A percentile compares a stretch with the other conserved stretches of the same genome.
Evolutionary conservation across 2,113 vertebrate species (phyloP).

Genomic region (Athene noctua): DNA sequence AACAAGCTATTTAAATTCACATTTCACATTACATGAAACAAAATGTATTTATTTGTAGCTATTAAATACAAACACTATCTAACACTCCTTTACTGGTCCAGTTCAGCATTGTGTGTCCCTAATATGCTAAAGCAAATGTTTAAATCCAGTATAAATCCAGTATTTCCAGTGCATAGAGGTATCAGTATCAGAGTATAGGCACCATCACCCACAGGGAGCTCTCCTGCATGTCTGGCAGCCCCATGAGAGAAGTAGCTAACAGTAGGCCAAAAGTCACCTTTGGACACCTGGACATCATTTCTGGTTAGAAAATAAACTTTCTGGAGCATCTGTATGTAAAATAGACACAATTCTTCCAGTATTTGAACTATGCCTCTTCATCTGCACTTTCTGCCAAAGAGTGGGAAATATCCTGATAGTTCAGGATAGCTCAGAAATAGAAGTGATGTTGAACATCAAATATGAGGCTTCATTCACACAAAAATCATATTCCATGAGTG

Average conservation of each 20-base stretch:
- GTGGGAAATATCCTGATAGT: not conserved
- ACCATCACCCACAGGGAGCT: not conserved
- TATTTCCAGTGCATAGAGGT: not conserved
- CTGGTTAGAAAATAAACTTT: not conserved
- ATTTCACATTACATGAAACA: not conserved
- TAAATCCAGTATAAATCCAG: not conserved
- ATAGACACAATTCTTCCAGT: fast-evolving
- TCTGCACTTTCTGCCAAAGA: not conserved
- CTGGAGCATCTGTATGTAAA: not conserved
- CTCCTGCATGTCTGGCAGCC: not conserved
- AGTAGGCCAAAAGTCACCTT: not conserved
- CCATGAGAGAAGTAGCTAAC: not conserved
- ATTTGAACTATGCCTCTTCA: not conserved
- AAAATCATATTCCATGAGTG: not conserved
- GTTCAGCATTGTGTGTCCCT: not conserved
- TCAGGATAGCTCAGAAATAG: not conserved
- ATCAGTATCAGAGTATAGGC: too few relatives aligned
- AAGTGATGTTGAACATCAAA: not conserved
- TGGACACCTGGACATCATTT: not conserved
- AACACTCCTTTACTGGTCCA: not conserved
- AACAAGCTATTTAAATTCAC: not conserved
- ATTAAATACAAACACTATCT: not conserved
- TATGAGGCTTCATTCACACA: not conserved
- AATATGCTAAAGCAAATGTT: not conserved
- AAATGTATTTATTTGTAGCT: not conserved